A percentile compares a stretch with the other conserved stretches of the same genome.
phyloP scores from a whole-genome alignment of 2,888 invertebrate species.

The Parnassius smintheus region DNA sequence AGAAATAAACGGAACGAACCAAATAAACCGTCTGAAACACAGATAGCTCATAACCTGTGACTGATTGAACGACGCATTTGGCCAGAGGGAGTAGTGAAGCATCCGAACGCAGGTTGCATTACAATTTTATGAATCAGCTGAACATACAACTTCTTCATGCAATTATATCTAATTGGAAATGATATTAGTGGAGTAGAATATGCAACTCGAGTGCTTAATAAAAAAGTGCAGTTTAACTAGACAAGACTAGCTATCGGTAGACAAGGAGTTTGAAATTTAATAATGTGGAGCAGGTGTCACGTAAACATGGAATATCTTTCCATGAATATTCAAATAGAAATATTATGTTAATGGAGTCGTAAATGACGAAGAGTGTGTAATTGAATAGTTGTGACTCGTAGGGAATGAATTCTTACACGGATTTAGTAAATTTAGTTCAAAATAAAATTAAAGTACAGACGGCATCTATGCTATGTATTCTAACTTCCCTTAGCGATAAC shows the following conservation, averaged over 20 bases:
- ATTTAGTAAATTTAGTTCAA: no score
- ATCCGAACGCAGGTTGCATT: conserved; percentile 21
- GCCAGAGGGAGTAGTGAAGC: conserved; percentile 31
- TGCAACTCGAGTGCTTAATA: conserved; percentile 20
- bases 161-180: conserved; percentile 25
- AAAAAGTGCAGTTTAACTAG: conserved; percentile 19
- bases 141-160: conserved; percentile 20
- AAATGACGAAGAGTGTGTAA: conserved; percentile 10
- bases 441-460: no score
- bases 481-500: no score
- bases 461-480: no score
- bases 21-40: conserved; percentile 21
- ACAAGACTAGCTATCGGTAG: not conserved
- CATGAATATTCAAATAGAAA: conserved; percentile 15
- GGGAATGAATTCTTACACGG: not conserved
- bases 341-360: conserved; percentile 8
- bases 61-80: conserved; percentile 34
- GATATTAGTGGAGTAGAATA: conserved; percentile 20
- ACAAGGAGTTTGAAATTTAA: conserved; percentile 3
- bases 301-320: conserved; percentile 1
- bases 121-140: conserved; percentile 18
- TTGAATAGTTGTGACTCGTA: conserved; percentile 4
- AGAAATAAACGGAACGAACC: conserved; percentile 11
- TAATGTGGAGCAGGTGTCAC: conserved; percentile 1
- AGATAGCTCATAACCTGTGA: conserved; percentile 28